Percentiles rank a stretch among this genome's conserved stretches.
Evolutionary conservation across 2,888 invertebrate genomes (phyloP).

Genomic region (Cristatella mucedo): DNA sequence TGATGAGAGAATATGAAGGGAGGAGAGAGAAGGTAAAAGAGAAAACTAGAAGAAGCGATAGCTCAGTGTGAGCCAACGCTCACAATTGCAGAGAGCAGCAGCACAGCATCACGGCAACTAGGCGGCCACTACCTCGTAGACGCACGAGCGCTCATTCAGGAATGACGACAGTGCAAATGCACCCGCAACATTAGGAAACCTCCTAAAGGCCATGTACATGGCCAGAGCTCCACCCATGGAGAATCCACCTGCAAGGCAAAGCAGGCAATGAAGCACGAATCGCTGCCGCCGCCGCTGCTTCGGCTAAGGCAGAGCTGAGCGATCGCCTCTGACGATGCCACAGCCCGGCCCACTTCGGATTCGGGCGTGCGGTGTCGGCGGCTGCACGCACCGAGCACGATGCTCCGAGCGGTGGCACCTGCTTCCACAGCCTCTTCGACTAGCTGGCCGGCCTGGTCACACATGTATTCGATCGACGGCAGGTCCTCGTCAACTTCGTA

Average conservation of each 20-base stretch:
- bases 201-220: constrained; percentile 54
- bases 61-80: neutral
- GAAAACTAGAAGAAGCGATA: neutral
- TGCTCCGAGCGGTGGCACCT: too few species aligned
- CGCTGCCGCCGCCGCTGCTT: too few species aligned
- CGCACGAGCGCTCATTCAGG: constrained; percentile 52
- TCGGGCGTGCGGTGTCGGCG: too few species aligned
- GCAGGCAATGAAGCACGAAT: too few species aligned
- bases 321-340: too few species aligned
- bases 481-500: constrained; percentile 48
- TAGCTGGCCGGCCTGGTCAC: constrained; percentile 44
- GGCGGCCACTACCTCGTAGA: constrained; percentile 53
- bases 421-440: constrained; percentile 50
- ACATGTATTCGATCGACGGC: constrained; percentile 47
- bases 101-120: too few species aligned
- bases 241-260: constrained; percentile 44
- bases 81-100: constrained; percentile 1
- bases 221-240: constrained; percentile 73
- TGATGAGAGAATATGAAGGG: neutral
- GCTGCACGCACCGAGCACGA: too few species aligned
- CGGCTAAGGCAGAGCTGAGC: too few species aligned
- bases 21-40: neutral
- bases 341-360: too few species aligned
- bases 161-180: constrained; percentile 63
- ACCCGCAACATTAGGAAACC: constrained; percentile 52